Evolutionary conservation across 2,888 invertebrate species (phyloP).

Genomic region (Chalcis sispes): DNA sequence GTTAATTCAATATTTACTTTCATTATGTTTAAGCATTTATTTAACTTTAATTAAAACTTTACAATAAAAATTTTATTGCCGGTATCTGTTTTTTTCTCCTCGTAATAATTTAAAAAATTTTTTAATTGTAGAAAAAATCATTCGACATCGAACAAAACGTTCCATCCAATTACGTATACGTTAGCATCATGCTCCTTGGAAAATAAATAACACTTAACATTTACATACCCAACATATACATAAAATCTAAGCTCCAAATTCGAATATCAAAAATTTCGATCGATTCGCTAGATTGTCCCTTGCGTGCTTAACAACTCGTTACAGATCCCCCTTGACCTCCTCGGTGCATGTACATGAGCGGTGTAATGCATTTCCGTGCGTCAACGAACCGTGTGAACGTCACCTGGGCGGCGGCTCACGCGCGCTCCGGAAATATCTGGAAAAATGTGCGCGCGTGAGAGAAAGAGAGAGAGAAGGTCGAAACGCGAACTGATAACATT

Average conservation of each 20-base stretch:
- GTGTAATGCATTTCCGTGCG: not conserved
- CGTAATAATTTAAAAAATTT: too few relatives aligned
- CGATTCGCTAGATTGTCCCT: constrained; percentile 41
- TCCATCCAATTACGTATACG: too few relatives aligned
- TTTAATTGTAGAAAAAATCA: too few relatives aligned
- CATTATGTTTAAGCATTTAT: too few relatives aligned
- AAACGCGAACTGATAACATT: not conserved
- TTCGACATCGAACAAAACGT: too few relatives aligned
- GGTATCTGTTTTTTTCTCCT: too few relatives aligned
- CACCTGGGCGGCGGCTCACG: constrained; percentile 44
- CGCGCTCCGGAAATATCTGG: constrained; percentile 39
- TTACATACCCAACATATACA: not conserved
- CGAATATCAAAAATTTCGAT: not conserved
- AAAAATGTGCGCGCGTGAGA: constrained; percentile 26
- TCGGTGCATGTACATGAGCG: too few relatives aligned
- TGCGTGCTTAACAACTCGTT: constrained; percentile 36
- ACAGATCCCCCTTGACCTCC: constrained; percentile 7
- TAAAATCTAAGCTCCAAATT: constrained; percentile 23
- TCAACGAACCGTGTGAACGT: constrained; percentile 52
- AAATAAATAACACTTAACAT: too few relatives aligned
- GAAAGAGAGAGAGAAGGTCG: constrained; percentile 35
- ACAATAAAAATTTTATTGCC: too few relatives aligned
- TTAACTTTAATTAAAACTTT: too few relatives aligned
- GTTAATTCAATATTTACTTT: too few relatives aligned
- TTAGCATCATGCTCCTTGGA: too few relatives aligned